These are phyloP conservation scores for Platycheirus albimanus DNA, from an alignment of 2,888 invertebrate species.

Conservation along the genomic window DNA sequence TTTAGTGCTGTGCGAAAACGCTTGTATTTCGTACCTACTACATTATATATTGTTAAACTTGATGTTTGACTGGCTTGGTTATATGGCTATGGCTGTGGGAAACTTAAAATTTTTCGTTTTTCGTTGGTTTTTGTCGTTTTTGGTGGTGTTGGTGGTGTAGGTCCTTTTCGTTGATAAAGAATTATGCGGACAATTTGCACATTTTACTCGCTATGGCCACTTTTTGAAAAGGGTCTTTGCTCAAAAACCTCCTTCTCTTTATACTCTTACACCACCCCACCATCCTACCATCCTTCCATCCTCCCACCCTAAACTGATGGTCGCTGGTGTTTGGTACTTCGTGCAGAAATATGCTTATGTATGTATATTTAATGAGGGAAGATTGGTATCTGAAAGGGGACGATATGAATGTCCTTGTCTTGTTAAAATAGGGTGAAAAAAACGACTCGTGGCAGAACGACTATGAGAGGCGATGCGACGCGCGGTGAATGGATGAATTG, in stretches of 20 bases:
- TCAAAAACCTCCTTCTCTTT: too few species aligned
- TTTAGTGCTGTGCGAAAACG: slow-evolving; percentile 7
- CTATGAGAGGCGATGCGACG: too few species aligned
- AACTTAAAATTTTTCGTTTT: slow-evolving; percentile 51
- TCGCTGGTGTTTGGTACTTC: background rate
- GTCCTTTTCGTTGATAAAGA: slow-evolving; percentile 41
- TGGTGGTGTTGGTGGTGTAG: too few species aligned
- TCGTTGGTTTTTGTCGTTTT: too few species aligned
- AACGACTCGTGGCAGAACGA: background rate
- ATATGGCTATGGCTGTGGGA: too few species aligned
- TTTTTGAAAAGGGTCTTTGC: slow-evolving; percentile 43
- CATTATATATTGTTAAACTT: background rate
- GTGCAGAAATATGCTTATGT: slow-evolving; percentile 20
- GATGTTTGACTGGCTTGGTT: slow-evolving; percentile 1
- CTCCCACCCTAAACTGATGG: slow-evolving; percentile 7
- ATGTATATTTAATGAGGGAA: slow-evolving; percentile 55
- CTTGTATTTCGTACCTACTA: background rate
- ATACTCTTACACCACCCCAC: too few species aligned
- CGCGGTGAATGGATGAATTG: slow-evolving; percentile 34
- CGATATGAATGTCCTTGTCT: slow-evolving; percentile 26
- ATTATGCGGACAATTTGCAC: slow-evolving; percentile 66
- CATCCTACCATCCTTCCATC: too few species aligned
- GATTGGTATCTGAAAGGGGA: slow-evolving; percentile 49
- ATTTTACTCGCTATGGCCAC: slow-evolving; percentile 44
- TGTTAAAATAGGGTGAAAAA: slow-evolving; percentile 16